These are phyloP conservation scores for Bostrychus sinensis DNA, from an alignment of 2,113 vertebrate species.

Conservation along the genomic window DNA sequence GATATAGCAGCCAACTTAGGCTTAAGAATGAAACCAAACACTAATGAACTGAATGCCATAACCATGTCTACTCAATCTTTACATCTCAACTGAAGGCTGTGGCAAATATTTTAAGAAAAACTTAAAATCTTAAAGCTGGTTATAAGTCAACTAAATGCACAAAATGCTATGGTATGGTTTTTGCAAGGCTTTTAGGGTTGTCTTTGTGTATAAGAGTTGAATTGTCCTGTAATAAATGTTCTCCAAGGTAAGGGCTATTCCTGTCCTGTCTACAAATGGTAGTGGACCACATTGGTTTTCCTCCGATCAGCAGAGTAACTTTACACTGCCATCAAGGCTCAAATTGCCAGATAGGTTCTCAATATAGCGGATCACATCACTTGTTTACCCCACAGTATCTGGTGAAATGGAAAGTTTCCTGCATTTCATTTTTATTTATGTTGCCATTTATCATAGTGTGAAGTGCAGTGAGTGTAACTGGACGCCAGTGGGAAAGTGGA, in stretches of 20 bases:
- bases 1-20: slow-evolving; percentile 6
- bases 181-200: neutral
- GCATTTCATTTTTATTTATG: slow-evolving; percentile 3
- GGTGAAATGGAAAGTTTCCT: slow-evolving; percentile 11
- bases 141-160: too few species aligned
- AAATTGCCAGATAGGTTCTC: slow-evolving; percentile 34
- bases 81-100: neutral
- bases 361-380: slow-evolving; percentile 29
- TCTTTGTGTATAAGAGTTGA: neutral
- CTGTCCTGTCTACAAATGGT: slow-evolving; percentile 58
- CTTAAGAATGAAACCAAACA: slow-evolving; percentile 30
- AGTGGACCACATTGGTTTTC: slow-evolving; percentile 23
- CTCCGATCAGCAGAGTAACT: slow-evolving; percentile 60
- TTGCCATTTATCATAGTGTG: neutral
- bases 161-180: too few species aligned
- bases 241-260: slow-evolving; percentile 62
- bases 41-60: slow-evolving; percentile 5
- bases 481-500: slow-evolving; percentile 33
- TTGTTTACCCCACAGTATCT: slow-evolving; percentile 49
- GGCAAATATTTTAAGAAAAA: neutral
- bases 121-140: neutral
- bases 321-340: slow-evolving; percentile 35
- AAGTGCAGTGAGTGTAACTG: slow-evolving; percentile 41
- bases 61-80: neutral
- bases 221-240: slow-evolving; percentile 45